Evolutionary conservation across 1,140 invertebrate species (phyloP), one percentile per base, ranked within the genome.

Genomic region (Hyposmocoma kahamanoa): DNA sequence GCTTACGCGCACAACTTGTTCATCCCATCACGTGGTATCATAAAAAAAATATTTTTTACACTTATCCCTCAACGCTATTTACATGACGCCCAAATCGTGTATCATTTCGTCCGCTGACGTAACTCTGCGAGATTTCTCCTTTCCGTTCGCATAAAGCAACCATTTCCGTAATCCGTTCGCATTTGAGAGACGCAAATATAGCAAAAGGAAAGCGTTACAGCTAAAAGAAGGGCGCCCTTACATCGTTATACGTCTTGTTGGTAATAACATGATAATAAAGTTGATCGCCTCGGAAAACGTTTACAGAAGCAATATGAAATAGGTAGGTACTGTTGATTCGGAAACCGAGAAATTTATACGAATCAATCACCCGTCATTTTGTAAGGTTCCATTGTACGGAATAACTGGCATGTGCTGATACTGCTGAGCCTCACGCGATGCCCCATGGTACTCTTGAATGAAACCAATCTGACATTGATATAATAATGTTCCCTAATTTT

Each of bases 251-350:
- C 32, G 26, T 22, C 19, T 34, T 49, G 13, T 34, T 22, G 0
- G 47, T 42, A 42, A 49, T 49, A 49, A 42, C 47, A 49, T 42
- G 26, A 22, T 32, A 42, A 42, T 49, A 42, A 42, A 26, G 6
- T 42, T 49, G 39, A 26, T 26, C 24, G 24, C 24, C 11, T 26
- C 24, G 24, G 24, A 26, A 26, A 26, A 26, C 24, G n/a, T n/a
- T n/a, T n/a, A n/a, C n/a, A n/a, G n/a, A n/a, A n/a, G n/a, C n/a
- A n/a, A n/a, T n/a, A n/a, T n/a, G n/a, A n/a, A n/a, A n/a, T 26
- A 5, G 24, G 24, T 11, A 11, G 11, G 24, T 6, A 26, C 5
- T 26, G 24, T 5, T 6, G 5, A 26, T 26, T 26, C 11, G 24
- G 24, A 26, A 26, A 6, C 24, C 5, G 5, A 26, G 5, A 11